Conservation (phyloP, 2,797 vertebrate genomes). For the Dromococcyx pavoninus region DNA sequence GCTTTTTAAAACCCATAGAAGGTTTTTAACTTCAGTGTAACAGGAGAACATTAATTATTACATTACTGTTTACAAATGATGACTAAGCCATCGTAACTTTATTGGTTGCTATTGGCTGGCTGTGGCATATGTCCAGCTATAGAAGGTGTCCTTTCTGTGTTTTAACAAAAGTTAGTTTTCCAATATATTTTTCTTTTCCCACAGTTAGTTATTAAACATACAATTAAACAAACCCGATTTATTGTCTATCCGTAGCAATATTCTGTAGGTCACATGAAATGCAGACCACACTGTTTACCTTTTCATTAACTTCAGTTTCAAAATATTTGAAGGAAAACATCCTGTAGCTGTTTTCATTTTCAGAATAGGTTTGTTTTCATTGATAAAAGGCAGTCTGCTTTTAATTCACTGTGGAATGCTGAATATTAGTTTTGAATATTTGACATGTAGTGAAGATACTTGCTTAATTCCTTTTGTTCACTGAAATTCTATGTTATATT, state of each 20-base stretch:
- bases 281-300: conserved; percentile 29
- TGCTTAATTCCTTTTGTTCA: conserved; percentile 29
- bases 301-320: conserved; percentile 47
- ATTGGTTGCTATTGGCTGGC: background rate
- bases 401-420: conserved; percentile 58
- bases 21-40: background rate
- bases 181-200: background rate
- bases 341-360: conserved; percentile 42
- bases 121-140: background rate
- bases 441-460: conserved; percentile 11
- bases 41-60: background rate
- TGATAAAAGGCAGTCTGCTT: conserved; percentile 57
- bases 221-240: background rate
- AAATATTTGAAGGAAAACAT: conserved; percentile 61
- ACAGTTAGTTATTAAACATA: background rate
- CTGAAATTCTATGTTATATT: conserved; percentile 15
- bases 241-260: background rate
- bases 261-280: conserved; percentile 23
- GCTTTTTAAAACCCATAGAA: background rate
- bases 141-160: background rate
- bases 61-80: background rate
- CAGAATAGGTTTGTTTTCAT: conserved; percentile 45
- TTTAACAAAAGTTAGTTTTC: background rate
- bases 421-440: conserved; percentile 34
- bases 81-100: background rate